phyloP scores from a whole-genome alignment of 2,888 invertebrate genomes.

The Hetaerina titia region DNA sequence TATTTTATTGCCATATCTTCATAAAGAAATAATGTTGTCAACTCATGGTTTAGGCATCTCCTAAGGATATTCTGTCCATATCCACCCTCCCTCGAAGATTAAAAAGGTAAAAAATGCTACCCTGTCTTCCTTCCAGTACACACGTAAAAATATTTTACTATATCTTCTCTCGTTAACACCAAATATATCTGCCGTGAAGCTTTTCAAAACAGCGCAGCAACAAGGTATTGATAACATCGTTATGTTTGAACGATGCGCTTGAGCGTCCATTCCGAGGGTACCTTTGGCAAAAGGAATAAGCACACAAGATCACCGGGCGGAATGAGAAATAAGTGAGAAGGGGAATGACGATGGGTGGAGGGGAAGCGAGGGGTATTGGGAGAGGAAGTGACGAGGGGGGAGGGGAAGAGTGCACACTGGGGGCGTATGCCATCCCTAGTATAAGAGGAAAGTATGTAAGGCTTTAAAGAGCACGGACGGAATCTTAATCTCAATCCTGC shows the following conservation, averaged over 20 bases:
- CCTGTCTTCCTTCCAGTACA: not conserved
- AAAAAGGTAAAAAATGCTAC: not conserved
- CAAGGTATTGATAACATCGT: conserved; percentile 7
- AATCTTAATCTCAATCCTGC: conserved; percentile 64
- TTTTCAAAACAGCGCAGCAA: not conserved
- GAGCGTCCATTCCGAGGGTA: not conserved
- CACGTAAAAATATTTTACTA: not conserved
- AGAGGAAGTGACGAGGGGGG: not conserved
- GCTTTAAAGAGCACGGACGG: conserved; percentile 61
- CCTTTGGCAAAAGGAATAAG: not conserved
- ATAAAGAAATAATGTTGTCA: not conserved
- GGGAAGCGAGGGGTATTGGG: not conserved
- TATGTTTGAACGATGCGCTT: conserved; percentile 7
- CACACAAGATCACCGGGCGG: not conserved
- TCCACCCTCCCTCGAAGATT: not conserved
- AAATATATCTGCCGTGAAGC: conserved; percentile 18
- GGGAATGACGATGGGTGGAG: not conserved
- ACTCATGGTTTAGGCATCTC: not conserved
- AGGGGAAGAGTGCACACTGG: not conserved
- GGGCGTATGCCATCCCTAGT: not conserved
- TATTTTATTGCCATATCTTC: conserved; percentile 8
- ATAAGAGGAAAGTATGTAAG: conserved; percentile 67
- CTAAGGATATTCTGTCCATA: not conserved
- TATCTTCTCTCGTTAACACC: not conserved
- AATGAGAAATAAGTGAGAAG: not conserved